Evolutionary conservation across 1,140 invertebrate genomes (phyloP).

Genomic region (Conus betulinus): DNA sequence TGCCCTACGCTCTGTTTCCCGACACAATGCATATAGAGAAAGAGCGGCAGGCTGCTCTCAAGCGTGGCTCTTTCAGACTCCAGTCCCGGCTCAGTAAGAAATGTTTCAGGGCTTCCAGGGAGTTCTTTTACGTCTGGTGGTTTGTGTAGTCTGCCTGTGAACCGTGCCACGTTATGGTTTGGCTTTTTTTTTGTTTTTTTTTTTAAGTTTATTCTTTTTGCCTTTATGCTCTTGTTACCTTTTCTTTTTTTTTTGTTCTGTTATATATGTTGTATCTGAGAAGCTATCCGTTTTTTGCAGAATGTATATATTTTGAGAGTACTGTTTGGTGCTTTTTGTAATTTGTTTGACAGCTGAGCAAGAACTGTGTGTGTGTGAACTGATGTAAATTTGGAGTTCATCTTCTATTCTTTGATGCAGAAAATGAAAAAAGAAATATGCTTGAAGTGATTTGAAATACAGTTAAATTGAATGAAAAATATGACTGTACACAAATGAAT

Average conservation of each 20-base stretch:
- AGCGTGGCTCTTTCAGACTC: slow-evolving; percentile 9
- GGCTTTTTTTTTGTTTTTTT: not conserved
- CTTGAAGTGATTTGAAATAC: too few species aligned
- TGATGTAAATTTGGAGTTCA: too few species aligned
- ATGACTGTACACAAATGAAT: too few species aligned
- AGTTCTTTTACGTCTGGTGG: slow-evolving; percentile 22
- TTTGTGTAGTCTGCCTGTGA: not conserved
- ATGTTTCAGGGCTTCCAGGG: not conserved
- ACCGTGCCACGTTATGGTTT: not conserved
- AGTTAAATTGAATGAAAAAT: too few species aligned
- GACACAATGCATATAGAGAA: slow-evolving; percentile 29
- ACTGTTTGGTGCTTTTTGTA: too few species aligned
- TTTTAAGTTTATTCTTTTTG: not conserved
- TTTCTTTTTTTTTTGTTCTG: not conserved
- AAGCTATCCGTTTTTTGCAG: too few species aligned
- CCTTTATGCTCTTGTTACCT: not conserved
- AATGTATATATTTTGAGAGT: too few species aligned
- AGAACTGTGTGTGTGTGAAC: too few species aligned
- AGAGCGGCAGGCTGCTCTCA: slow-evolving; percentile 1
- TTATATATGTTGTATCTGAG: not conserved
- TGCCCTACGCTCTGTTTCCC: slow-evolving; percentile 34
- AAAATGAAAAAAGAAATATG: too few species aligned
- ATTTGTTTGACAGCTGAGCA: too few species aligned
- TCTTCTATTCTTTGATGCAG: too few species aligned
- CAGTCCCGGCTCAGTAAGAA: slow-evolving; percentile 30